Conservation (phyloP, 1,140 invertebrate genomes). For the Helicoverpa zea region DNA sequence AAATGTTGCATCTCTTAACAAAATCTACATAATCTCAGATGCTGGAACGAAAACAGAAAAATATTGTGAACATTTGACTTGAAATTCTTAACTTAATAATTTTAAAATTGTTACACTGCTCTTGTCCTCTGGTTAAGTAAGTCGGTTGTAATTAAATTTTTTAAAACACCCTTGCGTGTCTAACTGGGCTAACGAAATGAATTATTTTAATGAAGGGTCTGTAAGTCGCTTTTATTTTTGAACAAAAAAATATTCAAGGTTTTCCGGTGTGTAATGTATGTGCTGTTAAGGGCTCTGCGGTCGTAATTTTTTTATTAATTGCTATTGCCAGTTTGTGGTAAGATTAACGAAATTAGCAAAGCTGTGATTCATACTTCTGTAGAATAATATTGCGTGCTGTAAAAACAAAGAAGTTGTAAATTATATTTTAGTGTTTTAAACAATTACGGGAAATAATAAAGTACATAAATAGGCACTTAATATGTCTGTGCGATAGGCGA, state of each 20-base stretch:
- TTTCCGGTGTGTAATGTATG: slow-evolving; percentile 36
- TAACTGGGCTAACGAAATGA: slow-evolving; percentile 56
- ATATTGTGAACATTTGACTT: slow-evolving; percentile 30
- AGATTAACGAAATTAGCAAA: not conserved
- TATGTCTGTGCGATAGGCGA: no score
- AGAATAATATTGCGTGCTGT: no score
- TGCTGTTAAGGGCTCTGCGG: slow-evolving; percentile 9
- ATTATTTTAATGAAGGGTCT: slow-evolving; percentile 61
- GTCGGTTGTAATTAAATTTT: slow-evolving; percentile 55
- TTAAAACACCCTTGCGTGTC: slow-evolving; percentile 54
- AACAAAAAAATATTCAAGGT: slow-evolving; percentile 45
- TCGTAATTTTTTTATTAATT: slow-evolving; percentile 36
- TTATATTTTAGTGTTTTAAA: not conserved
- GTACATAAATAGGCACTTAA: not conserved
- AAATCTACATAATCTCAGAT: slow-evolving; percentile 49
- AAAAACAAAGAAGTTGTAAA: not conserved
- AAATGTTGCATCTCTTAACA: slow-evolving; percentile 2
- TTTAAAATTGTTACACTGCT: slow-evolving; percentile 44
- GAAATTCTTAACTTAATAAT: slow-evolving; percentile 45
- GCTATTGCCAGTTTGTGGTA: slow-evolving; percentile 18
- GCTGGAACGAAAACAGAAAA: slow-evolving; percentile 29
- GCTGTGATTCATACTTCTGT: not conserved
- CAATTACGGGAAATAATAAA: not conserved
- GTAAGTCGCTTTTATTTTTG: slow-evolving; percentile 46
- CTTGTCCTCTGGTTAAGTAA: slow-evolving; percentile 43